Percentiles rank a stretch among this genome's conserved stretches.
Conservation (phyloP, 2,113 vertebrate genomes). For the Marmota monax region DNA sequence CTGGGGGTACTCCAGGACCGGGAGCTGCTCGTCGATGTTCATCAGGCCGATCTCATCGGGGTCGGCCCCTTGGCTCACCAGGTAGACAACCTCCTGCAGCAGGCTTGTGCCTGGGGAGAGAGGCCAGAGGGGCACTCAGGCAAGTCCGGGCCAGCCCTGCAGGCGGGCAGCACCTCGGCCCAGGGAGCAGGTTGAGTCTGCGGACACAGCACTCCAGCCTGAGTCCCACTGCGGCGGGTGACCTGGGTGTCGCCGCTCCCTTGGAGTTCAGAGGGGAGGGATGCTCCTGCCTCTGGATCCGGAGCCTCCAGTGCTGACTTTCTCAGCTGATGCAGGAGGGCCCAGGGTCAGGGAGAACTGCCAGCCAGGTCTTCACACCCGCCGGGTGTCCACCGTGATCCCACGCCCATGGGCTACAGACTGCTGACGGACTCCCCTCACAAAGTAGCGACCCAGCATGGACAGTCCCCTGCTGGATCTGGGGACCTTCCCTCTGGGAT, state of each 20-base stretch:
- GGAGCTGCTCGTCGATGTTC: slow-evolving; percentile 99
- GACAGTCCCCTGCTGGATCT: not conserved
- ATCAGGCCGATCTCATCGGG: slow-evolving; percentile 98
- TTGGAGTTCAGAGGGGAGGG: no score
- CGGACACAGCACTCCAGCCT: not conserved
- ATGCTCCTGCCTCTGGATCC: no score
- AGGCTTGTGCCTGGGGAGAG: slow-evolving; percentile 94
- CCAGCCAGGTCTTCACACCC: no score
- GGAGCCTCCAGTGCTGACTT: no score
- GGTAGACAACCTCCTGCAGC: slow-evolving; percentile 97
- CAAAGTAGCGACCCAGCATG: rapidly evolving
- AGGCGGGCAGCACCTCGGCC: rapidly evolving
- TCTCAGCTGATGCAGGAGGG: no score
- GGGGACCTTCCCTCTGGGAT: no score
- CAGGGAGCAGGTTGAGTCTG: no score
- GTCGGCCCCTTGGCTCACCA: slow-evolving; percentile 98
- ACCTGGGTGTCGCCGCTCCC: no score
- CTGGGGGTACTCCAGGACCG: slow-evolving; percentile 97
- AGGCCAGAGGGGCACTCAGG: not conserved
- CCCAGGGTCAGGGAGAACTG: no score
- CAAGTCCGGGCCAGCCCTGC: rapidly evolving
- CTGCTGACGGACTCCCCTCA: no score
- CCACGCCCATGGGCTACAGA: not conserved
- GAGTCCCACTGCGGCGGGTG: no score
- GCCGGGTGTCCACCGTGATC: no score